Evolutionary conservation across 2,888 invertebrate genomes (phyloP).

Genomic region (Diadromus collaris): DNA sequence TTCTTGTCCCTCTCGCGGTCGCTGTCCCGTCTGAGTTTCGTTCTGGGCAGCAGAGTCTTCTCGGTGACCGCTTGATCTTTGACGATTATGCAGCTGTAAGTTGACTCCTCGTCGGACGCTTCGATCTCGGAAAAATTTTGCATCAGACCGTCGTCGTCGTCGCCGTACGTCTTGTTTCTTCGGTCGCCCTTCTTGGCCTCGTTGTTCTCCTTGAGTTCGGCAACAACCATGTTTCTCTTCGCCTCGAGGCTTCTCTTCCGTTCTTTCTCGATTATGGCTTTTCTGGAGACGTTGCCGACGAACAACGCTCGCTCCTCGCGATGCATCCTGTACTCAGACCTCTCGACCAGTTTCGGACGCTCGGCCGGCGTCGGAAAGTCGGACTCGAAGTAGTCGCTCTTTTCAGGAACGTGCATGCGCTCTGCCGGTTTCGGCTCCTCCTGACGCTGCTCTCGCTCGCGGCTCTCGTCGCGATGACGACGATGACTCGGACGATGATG

Average conservation of each 20-base stretch:
- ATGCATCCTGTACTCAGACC: constrained; percentile 72
- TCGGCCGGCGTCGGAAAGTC: constrained; percentile 78
- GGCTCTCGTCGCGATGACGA: constrained; percentile 37
- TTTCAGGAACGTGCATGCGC: constrained; percentile 75
- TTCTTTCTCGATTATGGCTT: constrained; percentile 78
- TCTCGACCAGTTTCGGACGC: constrained; percentile 73
- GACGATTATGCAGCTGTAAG: constrained; percentile 88
- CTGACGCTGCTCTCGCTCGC: constrained; percentile 50
- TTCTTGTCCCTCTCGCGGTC: constrained; percentile 81
- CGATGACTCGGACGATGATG: constrained; percentile 2
- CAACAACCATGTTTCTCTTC: constrained; percentile 77
- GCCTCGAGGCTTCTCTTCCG: constrained; percentile 77
- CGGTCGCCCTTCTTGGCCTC: constrained; percentile 75
- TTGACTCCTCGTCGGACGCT: constrained; percentile 79
- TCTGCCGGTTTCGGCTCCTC: constrained; percentile 77
- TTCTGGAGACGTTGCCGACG: constrained; percentile 77
- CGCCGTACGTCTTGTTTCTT: constrained; percentile 72
- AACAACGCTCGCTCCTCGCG: constrained; percentile 76
- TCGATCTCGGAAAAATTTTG: constrained; percentile 78
- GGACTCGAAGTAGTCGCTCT: constrained; percentile 73
- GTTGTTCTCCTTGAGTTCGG: constrained; percentile 77
- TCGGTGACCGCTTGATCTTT: constrained; percentile 84
- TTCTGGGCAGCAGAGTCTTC: constrained; percentile 84
- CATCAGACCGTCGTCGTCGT: constrained; percentile 74
- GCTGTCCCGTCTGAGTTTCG: constrained; percentile 84